Percentiles rank a stretch among this genome's conserved stretches.
These are phyloP conservation scores for Ameiurus melas DNA, from an alignment of 2,113 vertebrate genomes.

Conservation along the genomic window DNA sequence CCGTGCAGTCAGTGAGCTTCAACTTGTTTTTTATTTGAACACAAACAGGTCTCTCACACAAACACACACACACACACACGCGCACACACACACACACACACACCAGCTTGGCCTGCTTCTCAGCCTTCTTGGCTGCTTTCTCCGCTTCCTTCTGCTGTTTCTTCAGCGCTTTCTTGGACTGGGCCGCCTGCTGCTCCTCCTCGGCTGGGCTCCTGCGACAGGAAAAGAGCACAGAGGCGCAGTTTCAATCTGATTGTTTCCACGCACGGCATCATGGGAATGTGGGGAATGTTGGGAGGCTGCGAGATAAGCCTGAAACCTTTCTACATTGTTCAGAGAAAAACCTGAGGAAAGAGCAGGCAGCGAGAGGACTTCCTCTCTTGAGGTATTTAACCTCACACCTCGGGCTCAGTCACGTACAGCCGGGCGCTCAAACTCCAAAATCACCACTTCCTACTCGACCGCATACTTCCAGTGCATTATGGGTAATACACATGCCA, in stretches of 20 bases:
- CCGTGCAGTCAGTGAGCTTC: not conserved
- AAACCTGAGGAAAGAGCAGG: constrained; percentile 3
- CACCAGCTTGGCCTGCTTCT: constrained; percentile 77
- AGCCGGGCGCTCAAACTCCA: not conserved
- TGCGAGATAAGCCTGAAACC: not conserved
- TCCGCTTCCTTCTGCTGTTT: constrained; percentile 84
- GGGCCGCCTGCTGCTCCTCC: constrained; percentile 73
- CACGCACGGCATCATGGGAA: constrained; percentile 17
- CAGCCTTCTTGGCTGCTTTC: constrained; percentile 79
- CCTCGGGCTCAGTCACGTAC: not conserved
- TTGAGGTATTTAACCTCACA: not conserved
- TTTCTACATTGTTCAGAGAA: constrained; percentile 20
- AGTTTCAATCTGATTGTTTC: constrained; percentile 64
- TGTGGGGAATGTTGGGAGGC: not conserved
- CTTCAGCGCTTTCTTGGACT: constrained; percentile 80
- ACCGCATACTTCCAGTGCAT: not conserved
- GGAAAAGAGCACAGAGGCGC: constrained; percentile 80
- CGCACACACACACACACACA: constrained; percentile 63
- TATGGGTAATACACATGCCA: not conserved
- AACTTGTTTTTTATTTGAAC: constrained; percentile 57
- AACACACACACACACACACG: no score
- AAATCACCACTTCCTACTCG: not conserved
- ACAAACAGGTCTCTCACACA: constrained; percentile 58
- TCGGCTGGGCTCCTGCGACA: constrained; percentile 72
- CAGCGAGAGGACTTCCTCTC: constrained; percentile 11